Conservation (phyloP, 2,888 invertebrate genomes). For the Xestia ashworthii region DNA sequence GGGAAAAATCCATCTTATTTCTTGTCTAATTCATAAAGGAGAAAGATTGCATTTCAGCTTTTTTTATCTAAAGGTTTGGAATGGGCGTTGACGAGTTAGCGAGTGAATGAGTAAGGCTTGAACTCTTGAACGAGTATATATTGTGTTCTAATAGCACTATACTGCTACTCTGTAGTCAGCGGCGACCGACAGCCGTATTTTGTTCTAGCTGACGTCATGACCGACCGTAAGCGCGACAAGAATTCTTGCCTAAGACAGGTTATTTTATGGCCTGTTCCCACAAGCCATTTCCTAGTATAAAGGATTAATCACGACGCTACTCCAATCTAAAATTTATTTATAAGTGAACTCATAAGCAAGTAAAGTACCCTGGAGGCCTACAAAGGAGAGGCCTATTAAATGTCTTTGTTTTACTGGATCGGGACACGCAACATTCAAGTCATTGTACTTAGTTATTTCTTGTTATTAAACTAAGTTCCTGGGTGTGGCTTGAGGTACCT, state of each 20-base stretch:
- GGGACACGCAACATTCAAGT: slow-evolving; percentile 30
- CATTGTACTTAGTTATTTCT: slow-evolving; percentile 6
- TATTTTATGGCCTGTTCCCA: no score
- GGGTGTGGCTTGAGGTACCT: neutral
- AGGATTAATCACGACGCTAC: neutral
- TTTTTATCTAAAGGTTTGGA: no score
- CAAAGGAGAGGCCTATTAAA: slow-evolving; percentile 13
- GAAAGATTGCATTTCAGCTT: neutral
- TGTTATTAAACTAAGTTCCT: slow-evolving; percentile 15
- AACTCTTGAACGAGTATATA: no score
- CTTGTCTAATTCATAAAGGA: neutral
- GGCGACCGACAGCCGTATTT: no score
- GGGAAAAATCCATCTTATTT: neutral
- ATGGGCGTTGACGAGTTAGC: neutral
- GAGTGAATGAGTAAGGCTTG: neutral
- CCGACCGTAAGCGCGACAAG: no score
- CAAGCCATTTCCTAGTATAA: neutral
- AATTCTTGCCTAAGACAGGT: no score
- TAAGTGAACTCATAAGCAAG: slow-evolving; percentile 4
- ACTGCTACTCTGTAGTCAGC: no score
- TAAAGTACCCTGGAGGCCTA: slow-evolving; percentile 34
- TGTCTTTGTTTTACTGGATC: slow-evolving; percentile 19
- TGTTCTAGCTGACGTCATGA: no score
- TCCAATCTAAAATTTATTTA: slow-evolving; percentile 34
- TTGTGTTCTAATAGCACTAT: no score